These are phyloP conservation scores for Brachypodius melanocephalos DNA, from an alignment of 2,113 vertebrate genomes.

Conservation along the genomic window DNA sequence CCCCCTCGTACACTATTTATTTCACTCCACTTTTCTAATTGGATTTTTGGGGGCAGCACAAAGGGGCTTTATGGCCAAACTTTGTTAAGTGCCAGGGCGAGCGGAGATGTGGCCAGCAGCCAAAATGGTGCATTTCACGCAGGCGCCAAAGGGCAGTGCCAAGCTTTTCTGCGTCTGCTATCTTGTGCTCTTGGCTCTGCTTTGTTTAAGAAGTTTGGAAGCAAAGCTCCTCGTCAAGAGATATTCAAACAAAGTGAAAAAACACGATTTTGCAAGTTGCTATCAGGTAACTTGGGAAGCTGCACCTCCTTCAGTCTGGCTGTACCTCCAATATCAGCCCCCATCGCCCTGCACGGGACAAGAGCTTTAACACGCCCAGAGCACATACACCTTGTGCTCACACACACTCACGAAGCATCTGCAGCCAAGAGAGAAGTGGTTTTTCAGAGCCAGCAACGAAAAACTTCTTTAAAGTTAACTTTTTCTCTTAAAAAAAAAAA, in stretches of 20 bases:
- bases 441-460: neutral
- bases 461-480: slow-evolving; percentile 52
- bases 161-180: slow-evolving; percentile 63
- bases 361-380: neutral
- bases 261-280: neutral
- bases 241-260: slow-evolving; percentile 47
- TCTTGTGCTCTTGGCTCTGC: slow-evolving; percentile 43
- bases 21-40: slow-evolving; percentile 83
- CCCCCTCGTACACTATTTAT: slow-evolving; percentile 50
- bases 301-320: neutral
- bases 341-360: neutral
- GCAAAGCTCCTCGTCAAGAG: slow-evolving; percentile 60
- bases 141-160: slow-evolving; percentile 67
- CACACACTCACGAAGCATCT: rapidly evolving
- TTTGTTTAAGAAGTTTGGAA: slow-evolving; percentile 60
- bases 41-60: slow-evolving; percentile 81
- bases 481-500: neutral
- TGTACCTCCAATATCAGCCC: neutral
- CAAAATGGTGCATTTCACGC: slow-evolving; percentile 76
- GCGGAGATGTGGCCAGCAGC: slow-evolving; percentile 80
- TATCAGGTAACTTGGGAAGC: neutral
- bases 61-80: slow-evolving; percentile 84
- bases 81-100: slow-evolving; percentile 78
- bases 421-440: neutral
- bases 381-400: neutral